A percentile compares a stretch with the other conserved stretches of the same genome.
These are phyloP conservation scores for Drosophila nr. medialis DNA, from an alignment of 2,888 invertebrate genomes.

Conservation along the genomic window DNA sequence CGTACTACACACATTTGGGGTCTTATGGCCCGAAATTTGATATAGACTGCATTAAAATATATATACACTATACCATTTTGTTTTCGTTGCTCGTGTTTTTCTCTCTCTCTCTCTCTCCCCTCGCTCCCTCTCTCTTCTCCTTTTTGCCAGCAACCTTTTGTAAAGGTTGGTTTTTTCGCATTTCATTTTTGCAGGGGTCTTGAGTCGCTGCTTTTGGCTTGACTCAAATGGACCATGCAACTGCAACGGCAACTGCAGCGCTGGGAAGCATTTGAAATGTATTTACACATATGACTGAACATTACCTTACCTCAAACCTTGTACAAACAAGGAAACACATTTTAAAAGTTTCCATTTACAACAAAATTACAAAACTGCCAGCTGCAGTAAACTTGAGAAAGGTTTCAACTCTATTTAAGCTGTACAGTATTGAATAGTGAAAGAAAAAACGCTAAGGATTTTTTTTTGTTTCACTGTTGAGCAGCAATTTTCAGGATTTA, in stretches of 20 bases:
- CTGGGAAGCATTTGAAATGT: constrained; percentile 67
- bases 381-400: not conserved
- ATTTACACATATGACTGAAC: constrained; percentile 60
- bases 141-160: constrained; percentile 34
- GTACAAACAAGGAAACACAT: constrained; percentile 39
- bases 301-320: constrained; percentile 19
- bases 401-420: not conserved
- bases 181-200: constrained; percentile 29
- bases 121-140: not conserved
- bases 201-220: constrained; percentile 40
- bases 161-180: constrained; percentile 25
- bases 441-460: not conserved
- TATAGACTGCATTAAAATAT: constrained; percentile 71
- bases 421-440: not conserved
- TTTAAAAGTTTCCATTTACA: constrained; percentile 1
- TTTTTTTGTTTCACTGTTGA: not conserved
- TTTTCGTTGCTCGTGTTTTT: constrained; percentile 44
- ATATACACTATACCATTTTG: constrained; percentile 60
- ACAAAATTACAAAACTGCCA: not conserved
- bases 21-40: constrained; percentile 67
- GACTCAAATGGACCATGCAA: constrained; percentile 70
- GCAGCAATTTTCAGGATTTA: not conserved
- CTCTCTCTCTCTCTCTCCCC: not conserved
- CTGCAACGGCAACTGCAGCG: constrained; percentile 51
- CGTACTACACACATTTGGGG: constrained; percentile 23